phyloP scores from a whole-genome alignment of 2,797 vertebrate genomes.

The Oreonectes daqikongensis region DNA sequence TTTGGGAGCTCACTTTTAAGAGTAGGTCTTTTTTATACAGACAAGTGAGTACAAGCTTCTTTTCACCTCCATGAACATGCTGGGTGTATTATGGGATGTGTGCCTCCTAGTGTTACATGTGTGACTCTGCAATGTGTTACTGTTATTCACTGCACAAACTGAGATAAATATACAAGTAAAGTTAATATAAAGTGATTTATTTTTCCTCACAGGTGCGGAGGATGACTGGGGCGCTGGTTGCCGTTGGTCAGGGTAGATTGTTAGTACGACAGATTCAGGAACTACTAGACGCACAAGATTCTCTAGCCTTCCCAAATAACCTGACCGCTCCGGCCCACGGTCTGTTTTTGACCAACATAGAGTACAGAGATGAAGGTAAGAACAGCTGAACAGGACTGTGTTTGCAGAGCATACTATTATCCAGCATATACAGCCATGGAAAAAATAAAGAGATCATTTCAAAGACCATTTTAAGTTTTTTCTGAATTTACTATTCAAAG shows the following conservation, averaged over 20 bases:
- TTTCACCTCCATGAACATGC: not conserved
- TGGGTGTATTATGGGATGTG: conserved; percentile 15
- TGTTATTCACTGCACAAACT: not conserved
- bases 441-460: too few species aligned
- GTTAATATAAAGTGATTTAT: not conserved
- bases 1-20: conserved; percentile 86
- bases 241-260: conserved; percentile 80
- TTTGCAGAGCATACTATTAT: not conserved
- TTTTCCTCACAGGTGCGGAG: conserved; percentile 80
- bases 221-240: conserved; percentile 86
- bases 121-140: conserved; percentile 4
- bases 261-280: conserved; percentile 71
- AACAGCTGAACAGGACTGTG: too few species aligned
- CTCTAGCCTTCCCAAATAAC: conserved; percentile 71
- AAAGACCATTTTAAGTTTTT: too few species aligned
- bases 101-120: conserved; percentile 65
- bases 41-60: conserved; percentile 78
- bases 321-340: conserved; percentile 79
- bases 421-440: not conserved
- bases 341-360: conserved; percentile 85
- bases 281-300: conserved; percentile 77
- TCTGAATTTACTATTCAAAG: too few species aligned
- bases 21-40: conserved; percentile 87
- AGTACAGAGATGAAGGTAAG: conserved; percentile 74
- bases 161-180: not conserved